Percentiles rank a stretch among this genome's conserved stretches.
Evolutionary conservation across 2,113 vertebrate genomes (phyloP).

Genomic region (Grammomys dolichurus): DNA sequence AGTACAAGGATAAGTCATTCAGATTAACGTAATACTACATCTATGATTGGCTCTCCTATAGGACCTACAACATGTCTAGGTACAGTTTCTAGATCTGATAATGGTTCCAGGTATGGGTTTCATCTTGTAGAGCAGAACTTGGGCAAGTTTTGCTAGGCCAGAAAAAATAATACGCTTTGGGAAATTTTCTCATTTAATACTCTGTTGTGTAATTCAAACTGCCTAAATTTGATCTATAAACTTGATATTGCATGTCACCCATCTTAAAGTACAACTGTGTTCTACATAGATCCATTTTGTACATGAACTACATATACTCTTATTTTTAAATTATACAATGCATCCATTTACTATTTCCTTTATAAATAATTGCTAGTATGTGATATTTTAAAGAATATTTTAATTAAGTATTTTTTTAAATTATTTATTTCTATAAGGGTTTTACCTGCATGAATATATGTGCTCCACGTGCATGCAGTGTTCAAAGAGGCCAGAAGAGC

Average conservation of each 20-base stretch:
- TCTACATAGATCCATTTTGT: not conserved
- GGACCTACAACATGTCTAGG: not conserved
- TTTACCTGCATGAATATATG: not conserved
- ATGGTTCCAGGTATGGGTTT: not conserved
- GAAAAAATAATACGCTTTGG: not conserved
- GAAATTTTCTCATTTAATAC: not conserved
- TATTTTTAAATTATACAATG: slow-evolving; percentile 43
- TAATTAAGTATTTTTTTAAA: not conserved
- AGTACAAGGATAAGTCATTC: not conserved
- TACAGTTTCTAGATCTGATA: not conserved
- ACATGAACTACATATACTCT: not conserved
- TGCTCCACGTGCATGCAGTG: not conserved
- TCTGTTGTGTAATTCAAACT: not conserved
- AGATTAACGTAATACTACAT: not conserved
- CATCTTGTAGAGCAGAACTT: not conserved
- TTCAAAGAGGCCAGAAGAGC: not conserved
- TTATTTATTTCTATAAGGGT: not conserved
- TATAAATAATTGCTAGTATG: not conserved
- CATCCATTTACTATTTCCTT: not conserved
- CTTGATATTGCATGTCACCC: not conserved
- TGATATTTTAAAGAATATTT: not conserved
- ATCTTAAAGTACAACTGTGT: not conserved
- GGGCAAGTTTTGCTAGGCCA: not conserved
- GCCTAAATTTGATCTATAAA: slow-evolving; percentile 25
- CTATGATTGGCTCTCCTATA: not conserved